Conservation (phyloP, 2,888 invertebrate species). For the Drosophila neutralis region DNA sequence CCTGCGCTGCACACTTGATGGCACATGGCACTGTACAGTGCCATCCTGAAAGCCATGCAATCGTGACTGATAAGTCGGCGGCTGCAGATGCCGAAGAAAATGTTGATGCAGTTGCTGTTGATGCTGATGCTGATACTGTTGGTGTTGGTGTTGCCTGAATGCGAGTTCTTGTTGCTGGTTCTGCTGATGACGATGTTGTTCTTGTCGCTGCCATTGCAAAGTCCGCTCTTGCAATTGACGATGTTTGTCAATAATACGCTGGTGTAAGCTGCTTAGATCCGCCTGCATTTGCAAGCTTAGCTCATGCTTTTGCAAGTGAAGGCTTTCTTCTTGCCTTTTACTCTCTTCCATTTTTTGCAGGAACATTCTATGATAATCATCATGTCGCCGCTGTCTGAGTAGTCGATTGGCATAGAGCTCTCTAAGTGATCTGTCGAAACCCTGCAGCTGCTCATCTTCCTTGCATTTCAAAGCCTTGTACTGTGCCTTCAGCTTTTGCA, state of each 20-base stretch:
- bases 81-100: slow-evolving; percentile 29
- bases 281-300: slow-evolving; percentile 20
- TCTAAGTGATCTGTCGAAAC: slow-evolving; percentile 32
- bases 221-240: slow-evolving; percentile 26
- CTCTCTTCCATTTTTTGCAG: slow-evolving; percentile 58
- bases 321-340: slow-evolving; percentile 50
- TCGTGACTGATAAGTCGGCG: slow-evolving; percentile 21
- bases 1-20: background rate
- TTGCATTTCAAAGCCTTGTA: slow-evolving; percentile 43
- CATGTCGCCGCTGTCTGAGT: slow-evolving; percentile 53
- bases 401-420: slow-evolving; percentile 38
- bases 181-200: slow-evolving; percentile 11
- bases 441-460: slow-evolving; percentile 46
- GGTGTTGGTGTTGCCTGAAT: slow-evolving; percentile 5
- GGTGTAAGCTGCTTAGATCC: slow-evolving; percentile 31
- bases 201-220: slow-evolving; percentile 33
- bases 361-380: slow-evolving; percentile 59
- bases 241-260: slow-evolving; percentile 36
- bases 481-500: slow-evolving; percentile 53
- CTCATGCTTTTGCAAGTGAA: slow-evolving; percentile 27
- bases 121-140: slow-evolving; percentile 3
- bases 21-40: slow-evolving; percentile 10
- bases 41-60: slow-evolving; percentile 52
- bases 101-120: slow-evolving; percentile 21
- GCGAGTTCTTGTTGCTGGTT: slow-evolving; percentile 3